Evolutionary conservation across 2,797 vertebrate species (phyloP), one percentile per base, ranked within the genome.

Genomic region (Myripristis murdjan): DNA sequence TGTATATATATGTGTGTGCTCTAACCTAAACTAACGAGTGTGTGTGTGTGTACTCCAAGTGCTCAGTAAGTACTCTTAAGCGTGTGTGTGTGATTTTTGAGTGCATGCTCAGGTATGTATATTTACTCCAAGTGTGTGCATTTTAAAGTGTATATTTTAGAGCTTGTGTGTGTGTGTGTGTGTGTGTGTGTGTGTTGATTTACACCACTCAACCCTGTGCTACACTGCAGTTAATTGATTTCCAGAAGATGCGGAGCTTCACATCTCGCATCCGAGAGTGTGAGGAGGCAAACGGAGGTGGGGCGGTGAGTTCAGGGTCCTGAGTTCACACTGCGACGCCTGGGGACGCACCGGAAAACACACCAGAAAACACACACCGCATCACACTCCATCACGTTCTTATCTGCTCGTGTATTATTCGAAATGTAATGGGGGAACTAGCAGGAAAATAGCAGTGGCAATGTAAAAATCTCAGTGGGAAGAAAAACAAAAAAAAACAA

Each of bases 251-350:
- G 44, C 2, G 0, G 33, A 2, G 24, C 4, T 49, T n/a, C 18
- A 49, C 22, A 49, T 22, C 18, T 49, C 47, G 49, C 47, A 48
- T 20, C 18, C 18, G 10, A 48, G 47, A 49, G 18, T 22, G 22
- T 33, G 26, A 44, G 46, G 10, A 31, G 22, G 6, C n/a, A n/a
- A 39, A 22, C 8, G 2, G 62, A 44, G 23, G 39, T 49, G 24
- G 49, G 2, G 4, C 2, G 59, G 64, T 65, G 79, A 74, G 37
- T 20, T 59, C 62, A 56, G 1, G 7, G 24, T 31, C 53, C n/a
- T n/a, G n/a, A n/a, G n/a, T n/a, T n/a, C n/a, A n/a, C n/a, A n/a
- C n/a, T n/a, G n/a, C n/a, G n/a, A n/a, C n/a, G 20, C 20, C 20
- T 20, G 20, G 20, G 20, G 20, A 20, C 20, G 20, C 20, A 20